Evolutionary conservation across 2,888 invertebrate species (phyloP).

Genomic region (Matsumyia berberina): DNA sequence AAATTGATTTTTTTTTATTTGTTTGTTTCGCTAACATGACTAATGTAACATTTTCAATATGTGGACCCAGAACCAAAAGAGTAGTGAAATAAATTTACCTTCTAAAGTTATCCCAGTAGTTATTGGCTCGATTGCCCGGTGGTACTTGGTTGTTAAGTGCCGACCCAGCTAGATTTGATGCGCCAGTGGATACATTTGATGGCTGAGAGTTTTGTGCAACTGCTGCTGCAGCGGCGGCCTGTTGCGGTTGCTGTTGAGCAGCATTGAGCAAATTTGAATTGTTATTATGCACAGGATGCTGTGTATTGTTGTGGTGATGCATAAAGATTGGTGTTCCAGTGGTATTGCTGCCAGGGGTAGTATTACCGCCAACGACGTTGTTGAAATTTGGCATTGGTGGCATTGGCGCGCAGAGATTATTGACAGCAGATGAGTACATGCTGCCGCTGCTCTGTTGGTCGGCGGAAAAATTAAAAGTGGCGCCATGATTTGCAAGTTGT

Average conservation of each 20-base stretch:
- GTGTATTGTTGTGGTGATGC: slow-evolving; percentile 84
- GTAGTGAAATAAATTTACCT: slow-evolving; percentile 86
- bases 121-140: slow-evolving; percentile 95
- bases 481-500: slow-evolving; percentile 59
- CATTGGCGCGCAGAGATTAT: slow-evolving; percentile 62
- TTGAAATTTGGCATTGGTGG: slow-evolving; percentile 74
- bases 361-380: slow-evolving; percentile 57
- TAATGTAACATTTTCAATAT: slow-evolving; percentile 49
- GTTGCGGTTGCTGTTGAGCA: slow-evolving; percentile 79
- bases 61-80: slow-evolving; percentile 13
- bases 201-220: slow-evolving; percentile 71
- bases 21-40: slow-evolving; percentile 50
- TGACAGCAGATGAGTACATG: slow-evolving; percentile 46
- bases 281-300: slow-evolving; percentile 81
- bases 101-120: slow-evolving; percentile 97
- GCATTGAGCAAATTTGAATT: slow-evolving; percentile 82
- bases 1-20: slow-evolving; percentile 37
- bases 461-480: slow-evolving; percentile 45
- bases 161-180: slow-evolving; percentile 77
- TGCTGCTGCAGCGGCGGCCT: slow-evolving; percentile 47
- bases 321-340: slow-evolving; percentile 82
- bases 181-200: slow-evolving; percentile 78
- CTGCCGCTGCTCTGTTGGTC: slow-evolving; percentile 59
- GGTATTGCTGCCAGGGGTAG: slow-evolving; percentile 79
- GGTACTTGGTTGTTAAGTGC: slow-evolving; percentile 95